Evolutionary conservation across 2,888 invertebrate genomes (phyloP), one percentile per base, ranked within the genome.

Genomic region (Scaptomyza polygonia): DNA sequence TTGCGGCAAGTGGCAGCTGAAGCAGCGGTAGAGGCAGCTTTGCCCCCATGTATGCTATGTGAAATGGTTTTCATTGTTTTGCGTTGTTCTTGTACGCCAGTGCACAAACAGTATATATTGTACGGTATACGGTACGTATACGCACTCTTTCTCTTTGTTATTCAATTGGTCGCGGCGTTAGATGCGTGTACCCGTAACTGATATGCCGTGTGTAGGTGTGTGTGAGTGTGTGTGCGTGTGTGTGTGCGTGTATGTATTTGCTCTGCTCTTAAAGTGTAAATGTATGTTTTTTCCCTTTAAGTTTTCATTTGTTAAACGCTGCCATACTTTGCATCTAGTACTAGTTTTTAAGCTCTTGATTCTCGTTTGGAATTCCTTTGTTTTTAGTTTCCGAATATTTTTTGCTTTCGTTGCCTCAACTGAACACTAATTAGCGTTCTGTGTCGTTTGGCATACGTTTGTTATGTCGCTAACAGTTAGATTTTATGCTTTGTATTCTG

Each of bases 31-130:
- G 34, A 32, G 56, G 40, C 47, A 44, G 52, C 64, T 64, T 58
- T 72, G 69, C 77, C 79, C 56, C 63, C 76, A 78, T 79, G 82
- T 84, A 82, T 89, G 80, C 85, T 82, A 66, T 58, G 76, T 68
- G 86, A 79, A 85, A 89, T 74, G 66, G 80, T 78, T 80, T 76
- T 79, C 88, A 89, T 88, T 89, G 88, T 88, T 79, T 58, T 63
- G 65, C 68, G 48, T 51, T 36, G 44, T 55, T n/a, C n/a, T n/a
- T 49, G 67, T 47, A 57, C 45, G 68, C 64, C 32, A 34, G 34
- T 25, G 16, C 16, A 39, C 36, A n/a, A n/a, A 14, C 14, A 36
- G 36, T 39, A 16, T 39, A 16, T 39, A 39, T 16, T 36, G 11
- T 21, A 49, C 49, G 9, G 18, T 32, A 18, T 1, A 32, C 47